Conservation (phyloP, 2,113 vertebrate species). For the Mirounga angustirostris region DNA sequence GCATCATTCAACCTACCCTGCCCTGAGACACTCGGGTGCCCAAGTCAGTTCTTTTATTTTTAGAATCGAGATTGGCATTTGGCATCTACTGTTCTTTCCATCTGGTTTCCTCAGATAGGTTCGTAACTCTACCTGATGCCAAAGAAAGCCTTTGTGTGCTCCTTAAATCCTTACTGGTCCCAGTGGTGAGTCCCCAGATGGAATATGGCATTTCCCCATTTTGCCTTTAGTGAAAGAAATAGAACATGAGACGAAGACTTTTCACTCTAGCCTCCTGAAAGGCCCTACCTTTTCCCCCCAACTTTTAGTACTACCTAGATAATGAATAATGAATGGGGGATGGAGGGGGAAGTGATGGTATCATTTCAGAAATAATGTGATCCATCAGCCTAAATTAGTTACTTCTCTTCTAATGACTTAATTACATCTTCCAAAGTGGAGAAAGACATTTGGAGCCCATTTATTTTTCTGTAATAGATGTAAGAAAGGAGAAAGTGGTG, state of each 20-base stretch:
- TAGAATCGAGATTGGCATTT: not conserved
- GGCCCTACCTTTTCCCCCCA: not conserved
- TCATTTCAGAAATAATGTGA: not conserved
- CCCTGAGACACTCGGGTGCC: not conserved
- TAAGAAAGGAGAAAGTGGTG: no score
- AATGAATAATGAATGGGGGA: not conserved
- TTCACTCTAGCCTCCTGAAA: not conserved
- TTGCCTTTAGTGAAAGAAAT: not conserved
- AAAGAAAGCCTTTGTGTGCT: not conserved
- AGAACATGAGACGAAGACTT: not conserved
- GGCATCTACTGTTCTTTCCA: not conserved
- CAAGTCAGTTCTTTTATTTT: not conserved
- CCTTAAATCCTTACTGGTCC: not conserved
- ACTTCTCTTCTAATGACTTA: not conserved
- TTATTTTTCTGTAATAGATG: not conserved
- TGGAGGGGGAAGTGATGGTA: no score
- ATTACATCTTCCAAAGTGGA: constrained; percentile 1
- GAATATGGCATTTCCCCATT: not conserved
- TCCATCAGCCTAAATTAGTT: not conserved
- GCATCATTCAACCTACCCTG: not conserved
- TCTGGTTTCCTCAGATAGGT: constrained; percentile 17
- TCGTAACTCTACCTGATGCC: not conserved
- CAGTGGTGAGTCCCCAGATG: not conserved
- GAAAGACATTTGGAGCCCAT: not conserved
- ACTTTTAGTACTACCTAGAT: not conserved